Percentiles rank a stretch among this genome's conserved stretches.
These are phyloP conservation scores for Gymnothorax javanicus DNA, from an alignment of 2,797 vertebrate genomes.

Conservation along the genomic window DNA sequence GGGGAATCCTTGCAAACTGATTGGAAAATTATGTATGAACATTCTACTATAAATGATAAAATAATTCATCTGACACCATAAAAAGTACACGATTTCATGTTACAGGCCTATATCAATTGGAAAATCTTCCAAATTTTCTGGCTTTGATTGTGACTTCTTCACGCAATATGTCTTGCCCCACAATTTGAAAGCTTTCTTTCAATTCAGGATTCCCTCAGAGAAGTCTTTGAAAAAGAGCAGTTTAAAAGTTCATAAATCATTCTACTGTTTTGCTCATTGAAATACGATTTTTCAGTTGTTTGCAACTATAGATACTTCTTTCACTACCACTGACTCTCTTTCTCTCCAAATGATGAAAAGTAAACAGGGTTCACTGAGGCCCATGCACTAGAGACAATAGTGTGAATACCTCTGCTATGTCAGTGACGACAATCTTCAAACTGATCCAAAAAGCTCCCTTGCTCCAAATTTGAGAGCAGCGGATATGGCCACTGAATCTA, in stretches of 20 bases:
- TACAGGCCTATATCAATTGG: neutral
- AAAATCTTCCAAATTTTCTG: neutral
- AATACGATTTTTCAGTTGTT: conserved; percentile 15
- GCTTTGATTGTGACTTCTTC: neutral
- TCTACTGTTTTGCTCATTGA: neutral
- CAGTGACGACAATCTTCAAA: neutral
- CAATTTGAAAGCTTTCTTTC: neutral
- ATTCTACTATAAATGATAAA: neutral
- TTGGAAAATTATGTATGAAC: neutral
- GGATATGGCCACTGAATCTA: neutral
- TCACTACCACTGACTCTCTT: conserved; percentile 26
- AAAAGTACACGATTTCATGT: neutral
- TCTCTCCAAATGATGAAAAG: conserved; percentile 21
- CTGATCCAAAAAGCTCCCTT: conserved; percentile 1
- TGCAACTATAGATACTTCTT: conserved; percentile 21
- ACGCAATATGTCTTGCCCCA: neutral
- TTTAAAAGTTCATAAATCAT: neutral
- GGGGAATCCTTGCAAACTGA: neutral
- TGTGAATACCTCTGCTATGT: neutral
- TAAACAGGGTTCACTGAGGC: neutral
- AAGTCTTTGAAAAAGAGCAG: neutral
- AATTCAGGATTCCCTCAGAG: neutral
- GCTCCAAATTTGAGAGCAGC: conserved; percentile 11
- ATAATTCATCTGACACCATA: neutral
- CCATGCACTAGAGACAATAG: neutral